phyloP scores from a whole-genome alignment of 2,797 vertebrate genomes.

The Platalea minor region DNA sequence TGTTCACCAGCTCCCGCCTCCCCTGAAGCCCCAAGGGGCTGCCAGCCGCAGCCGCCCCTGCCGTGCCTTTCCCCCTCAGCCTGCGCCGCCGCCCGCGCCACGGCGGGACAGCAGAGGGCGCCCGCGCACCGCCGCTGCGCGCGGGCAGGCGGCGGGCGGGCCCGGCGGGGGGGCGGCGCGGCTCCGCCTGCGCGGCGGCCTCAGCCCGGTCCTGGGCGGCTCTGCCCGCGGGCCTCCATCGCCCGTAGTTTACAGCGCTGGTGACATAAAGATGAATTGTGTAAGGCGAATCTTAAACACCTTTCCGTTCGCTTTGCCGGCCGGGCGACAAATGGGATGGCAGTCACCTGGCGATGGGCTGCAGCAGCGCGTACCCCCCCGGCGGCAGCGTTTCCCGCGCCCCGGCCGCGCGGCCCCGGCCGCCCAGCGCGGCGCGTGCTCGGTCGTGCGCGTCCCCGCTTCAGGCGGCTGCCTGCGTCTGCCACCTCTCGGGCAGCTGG shows the following conservation, averaged over 20 bases:
- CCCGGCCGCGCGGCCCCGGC: rapidly evolving
- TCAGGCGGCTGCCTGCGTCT: rapidly evolving
- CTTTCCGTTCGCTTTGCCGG: too few relatives aligned
- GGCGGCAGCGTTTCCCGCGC: rapidly evolving
- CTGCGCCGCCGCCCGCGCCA: neutral
- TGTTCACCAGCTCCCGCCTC: rapidly evolving
- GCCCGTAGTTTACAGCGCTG: neutral
- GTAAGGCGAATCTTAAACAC: neutral
- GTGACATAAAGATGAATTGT: too few relatives aligned
- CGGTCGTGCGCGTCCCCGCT: too few relatives aligned
- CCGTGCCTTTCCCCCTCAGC: neutral
- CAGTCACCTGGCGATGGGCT: too few relatives aligned
- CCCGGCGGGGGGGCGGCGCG: too few relatives aligned
- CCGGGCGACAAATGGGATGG: neutral
- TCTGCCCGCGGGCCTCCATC: rapidly evolving
- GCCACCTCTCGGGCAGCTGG: rapidly evolving
- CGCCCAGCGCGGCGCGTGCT: too few relatives aligned
- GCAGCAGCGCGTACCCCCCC: too few relatives aligned
- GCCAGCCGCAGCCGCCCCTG: rapidly evolving
- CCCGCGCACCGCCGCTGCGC: neutral
- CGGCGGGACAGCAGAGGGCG: neutral
- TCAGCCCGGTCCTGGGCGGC: rapidly evolving
- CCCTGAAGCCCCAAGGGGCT: rapidly evolving
- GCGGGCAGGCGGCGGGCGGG: neutral
- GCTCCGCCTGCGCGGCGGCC: neutral